Evolutionary conservation across 2,888 invertebrate species (phyloP), one percentile per base, ranked within the genome.

Genomic region (Octonoba sinensis): DNA sequence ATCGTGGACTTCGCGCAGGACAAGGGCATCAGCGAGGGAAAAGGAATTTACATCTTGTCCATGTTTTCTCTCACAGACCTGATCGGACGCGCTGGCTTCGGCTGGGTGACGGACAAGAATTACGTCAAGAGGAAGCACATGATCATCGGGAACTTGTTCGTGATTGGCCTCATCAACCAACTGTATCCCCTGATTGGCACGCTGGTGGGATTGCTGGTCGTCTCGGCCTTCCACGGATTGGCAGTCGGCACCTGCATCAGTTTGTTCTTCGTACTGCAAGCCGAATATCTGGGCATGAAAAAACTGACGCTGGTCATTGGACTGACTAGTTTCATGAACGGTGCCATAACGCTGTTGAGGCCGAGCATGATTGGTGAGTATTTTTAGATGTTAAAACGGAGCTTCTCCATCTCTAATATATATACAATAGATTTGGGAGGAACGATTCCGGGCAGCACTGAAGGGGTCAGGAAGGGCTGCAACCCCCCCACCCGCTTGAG

Each of bases 11-110:
- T 77, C 36, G 83, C 83, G 1, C 78, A 82, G 20, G 85, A 85
- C 51, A 84, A 84, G 66, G 84, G 83, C 16, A 79, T 84, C 54
- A 60, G 83, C 20, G 82, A 81, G 22, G n/a, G 3, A 8, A 24
- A 84, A 49, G 82, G 82, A 12, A 76, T 84, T 8, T 78, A 82
- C 47, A 56, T 85, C 44, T 69, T 85, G 13, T 83, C 78, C 4
- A 56, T 76, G 18, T 85, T 85, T 66, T 84, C 85, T n/a, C 36
- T 84, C n/a, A 81, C 81, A 0, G 85, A 85, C 56, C 54, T 85
- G 16, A 54, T 84, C 11, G 85, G 85, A 44, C 36, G 85, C 47
- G 67, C 85, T 27, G 62, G 84, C 8, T 69, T 85, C 20, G 85
- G 85, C 15, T 83, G 84, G 82, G 60, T 85, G 16, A 77, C 82